Evolutionary conservation across 2,113 vertebrate species (phyloP), one percentile per base, ranked within the genome.

Genomic region (Amblyopsis rosae): DNA sequence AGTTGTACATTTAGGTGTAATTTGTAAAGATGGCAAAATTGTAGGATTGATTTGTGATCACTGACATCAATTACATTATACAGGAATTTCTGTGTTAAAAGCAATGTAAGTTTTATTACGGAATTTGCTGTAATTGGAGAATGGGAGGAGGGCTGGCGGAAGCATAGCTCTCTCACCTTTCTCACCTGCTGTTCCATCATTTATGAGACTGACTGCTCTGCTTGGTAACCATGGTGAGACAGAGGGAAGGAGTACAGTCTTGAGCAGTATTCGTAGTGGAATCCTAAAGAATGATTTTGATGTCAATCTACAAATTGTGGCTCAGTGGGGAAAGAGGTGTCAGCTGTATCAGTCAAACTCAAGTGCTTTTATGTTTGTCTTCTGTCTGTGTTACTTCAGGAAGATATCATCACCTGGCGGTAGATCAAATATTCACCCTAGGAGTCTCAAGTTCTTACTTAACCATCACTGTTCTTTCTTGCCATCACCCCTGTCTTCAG

Each of bases 381-480:
- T 9, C 12, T 54, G 41, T 83, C 45, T 64, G 61, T 69, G 72
- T 47, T 47, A 9, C 61, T 83, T 81, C 73, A 87, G 89, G 85
- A 68, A 87, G 79, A 51, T 86, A 16, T 64, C 57, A 3, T 88
- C 86, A 89, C 80, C 84, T 87, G 77, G 87, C 88, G 9, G 89
- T 86, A 76, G 91, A 93, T 96, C 94, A 86, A 54, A 86, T 96
- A 92, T 86, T 93, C 73, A 82, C 67, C 65, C 80, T 80, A 75
- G 66, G 68, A 75, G 87, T 77, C 83, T 81, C 84, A 80, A 64
- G 77, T 87, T 90, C 81, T 86, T 74, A 63, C 77, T 73, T 82
- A 76, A 67, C 69, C 64, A 81, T 81, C 57, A 77, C 65, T 82
- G 72, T 77, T 12, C 84, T 72, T 53, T 69, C 57, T 72, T 67